Evolutionary conservation across 2,113 vertebrate genomes (phyloP), one percentile per base, ranked within the genome.

Genomic region (Camelus bactrianus): DNA sequence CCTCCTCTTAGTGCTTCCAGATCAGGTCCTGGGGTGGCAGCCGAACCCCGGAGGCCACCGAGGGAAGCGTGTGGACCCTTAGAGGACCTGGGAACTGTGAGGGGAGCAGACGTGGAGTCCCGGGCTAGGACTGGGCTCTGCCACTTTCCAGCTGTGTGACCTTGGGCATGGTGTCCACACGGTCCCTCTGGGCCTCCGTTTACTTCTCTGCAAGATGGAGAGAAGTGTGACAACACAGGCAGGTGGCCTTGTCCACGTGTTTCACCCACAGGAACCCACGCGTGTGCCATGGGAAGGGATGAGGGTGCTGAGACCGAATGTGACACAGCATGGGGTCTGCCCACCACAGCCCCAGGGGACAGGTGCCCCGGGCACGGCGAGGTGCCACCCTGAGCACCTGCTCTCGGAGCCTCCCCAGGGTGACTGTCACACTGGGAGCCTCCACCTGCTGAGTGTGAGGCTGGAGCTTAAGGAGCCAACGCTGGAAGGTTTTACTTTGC

Each of bases 321-420:
- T 5, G 50, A 46, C 12, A 0, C n/a, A 14, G 52, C 14, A 3
- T 0, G 0, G 26, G 3, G 19, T 46, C n/a, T 54, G 32, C 50
- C n/a, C 6, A 0, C 3, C 28, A 16, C 32, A 3, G 20, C 4
- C 3, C 54, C 32, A 19, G 17, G 48, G 17, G 28, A 32, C 73
- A 22, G 19, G 46, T 10, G 30, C 54, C 5, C 1, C 3, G 30
- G 30, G 5, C 24, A 56, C 17, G 14, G 58, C 2, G 35, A 17
- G 42, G 60, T 32, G 81, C 32, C 52, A 60, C 52, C 24, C 32
- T 0, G 1, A 11, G 11, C 28, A 58, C 58, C 38, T 38, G 38
- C 8, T 15, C n/a, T 50, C 58, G 42, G 48, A 65, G 70, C 54
- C 35, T 10, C 26, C 3, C 8, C n/a, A 6, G 26, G 54, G 54